Evolutionary conservation across 2,888 invertebrate species (phyloP).

Genomic region (Scaptomyza flava): DNA sequence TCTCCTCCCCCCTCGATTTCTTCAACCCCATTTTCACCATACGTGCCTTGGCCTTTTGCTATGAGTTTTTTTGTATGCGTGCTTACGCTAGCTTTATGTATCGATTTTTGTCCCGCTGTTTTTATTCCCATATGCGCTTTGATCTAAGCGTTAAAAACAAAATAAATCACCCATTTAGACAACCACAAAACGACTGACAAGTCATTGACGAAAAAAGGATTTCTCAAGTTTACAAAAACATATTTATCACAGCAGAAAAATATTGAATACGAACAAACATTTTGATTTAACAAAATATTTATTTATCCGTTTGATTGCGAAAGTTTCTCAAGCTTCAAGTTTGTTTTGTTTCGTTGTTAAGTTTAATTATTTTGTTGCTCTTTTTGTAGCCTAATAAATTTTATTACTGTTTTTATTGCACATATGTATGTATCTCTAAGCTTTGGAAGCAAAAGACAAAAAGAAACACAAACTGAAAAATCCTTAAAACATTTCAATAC

Average conservation of each 20-base stretch:
- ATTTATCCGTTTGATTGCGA: no score
- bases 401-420: background rate
- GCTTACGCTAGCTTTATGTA: slow-evolving; percentile 48
- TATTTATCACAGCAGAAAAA: background rate
- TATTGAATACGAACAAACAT: background rate
- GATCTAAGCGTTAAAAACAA: slow-evolving; percentile 62
- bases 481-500: background rate
- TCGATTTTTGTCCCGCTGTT: slow-evolving; percentile 63
- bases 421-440: background rate
- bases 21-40: background rate
- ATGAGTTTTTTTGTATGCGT: background rate
- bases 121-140: slow-evolving; percentile 54
- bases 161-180: slow-evolving; percentile 42
- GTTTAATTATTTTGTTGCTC: no score
- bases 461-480: background rate
- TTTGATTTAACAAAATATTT: no score
- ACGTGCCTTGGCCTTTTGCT: slow-evolving; percentile 4
- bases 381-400: background rate
- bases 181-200: slow-evolving; percentile 34
- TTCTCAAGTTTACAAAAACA: background rate
- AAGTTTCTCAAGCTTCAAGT: no score
- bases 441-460: background rate
- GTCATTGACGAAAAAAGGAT: background rate
- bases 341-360: background rate
- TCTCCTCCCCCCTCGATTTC: background rate